phyloP scores from a whole-genome alignment of 2,888 invertebrate species.

The Syritta pipiens region DNA sequence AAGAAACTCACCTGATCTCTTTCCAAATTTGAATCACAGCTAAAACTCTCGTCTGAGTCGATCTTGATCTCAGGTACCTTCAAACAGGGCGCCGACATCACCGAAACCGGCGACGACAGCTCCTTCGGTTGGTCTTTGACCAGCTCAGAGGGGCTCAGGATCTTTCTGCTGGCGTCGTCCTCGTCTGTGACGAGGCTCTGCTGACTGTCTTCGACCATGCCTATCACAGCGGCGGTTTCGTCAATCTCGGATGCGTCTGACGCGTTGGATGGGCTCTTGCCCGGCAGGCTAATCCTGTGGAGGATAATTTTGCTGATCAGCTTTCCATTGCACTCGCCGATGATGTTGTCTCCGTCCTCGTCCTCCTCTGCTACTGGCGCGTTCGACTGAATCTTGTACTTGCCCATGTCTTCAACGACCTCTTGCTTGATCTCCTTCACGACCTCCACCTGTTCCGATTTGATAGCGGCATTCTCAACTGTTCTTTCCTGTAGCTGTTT shows the following conservation, averaged over 20 bases:
- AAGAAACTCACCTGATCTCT: constrained; percentile 70
- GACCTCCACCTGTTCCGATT: constrained; percentile 70
- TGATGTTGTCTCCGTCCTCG: constrained; percentile 70
- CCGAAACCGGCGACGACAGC: constrained; percentile 46
- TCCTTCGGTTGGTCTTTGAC: constrained; percentile 14
- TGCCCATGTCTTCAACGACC: constrained; percentile 79
- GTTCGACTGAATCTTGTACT: constrained; percentile 68
- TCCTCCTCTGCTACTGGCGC: constrained; percentile 7
- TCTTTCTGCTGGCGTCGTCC: constrained; percentile 47
- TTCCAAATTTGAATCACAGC: constrained; percentile 72
- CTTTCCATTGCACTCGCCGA: constrained; percentile 76
- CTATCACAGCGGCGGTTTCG: constrained; percentile 47
- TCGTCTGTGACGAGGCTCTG: constrained; percentile 59
- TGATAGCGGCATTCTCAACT: constrained; percentile 72
- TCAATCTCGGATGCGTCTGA: constrained; percentile 70
- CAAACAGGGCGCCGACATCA: constrained; percentile 43
- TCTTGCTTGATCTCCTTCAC: constrained; percentile 71
- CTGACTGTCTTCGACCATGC: constrained; percentile 49
- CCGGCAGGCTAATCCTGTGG: constrained; percentile 71
- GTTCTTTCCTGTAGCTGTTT: constrained; percentile 70
- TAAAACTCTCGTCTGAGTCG: constrained; percentile 72
- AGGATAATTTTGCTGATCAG: constrained; percentile 76
- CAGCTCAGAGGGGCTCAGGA: constrained; percentile 28
- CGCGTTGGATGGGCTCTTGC: constrained; percentile 52
- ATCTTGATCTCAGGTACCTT: constrained; percentile 72